phyloP scores from a whole-genome alignment of 2,113 vertebrate genomes.

The Sander lucioperca region DNA sequence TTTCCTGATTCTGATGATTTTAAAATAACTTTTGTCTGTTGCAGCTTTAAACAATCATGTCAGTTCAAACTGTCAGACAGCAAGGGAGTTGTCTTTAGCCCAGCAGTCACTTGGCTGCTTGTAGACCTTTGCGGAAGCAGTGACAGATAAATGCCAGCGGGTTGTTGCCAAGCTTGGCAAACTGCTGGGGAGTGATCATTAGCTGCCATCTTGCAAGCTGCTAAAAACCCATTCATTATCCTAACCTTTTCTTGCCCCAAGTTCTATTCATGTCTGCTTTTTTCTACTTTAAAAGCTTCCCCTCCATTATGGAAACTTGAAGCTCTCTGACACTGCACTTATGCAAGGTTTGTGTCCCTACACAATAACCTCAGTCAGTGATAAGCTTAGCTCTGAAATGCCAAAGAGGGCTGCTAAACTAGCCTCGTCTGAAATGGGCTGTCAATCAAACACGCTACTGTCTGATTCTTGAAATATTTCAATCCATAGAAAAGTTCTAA shows the following conservation, averaged over 20 bases:
- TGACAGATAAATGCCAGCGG: conserved; percentile 69
- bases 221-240: conserved; percentile 71
- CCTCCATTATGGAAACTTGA: conserved; percentile 38
- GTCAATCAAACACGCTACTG: not conserved
- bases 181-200: conserved; percentile 60
- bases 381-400: conserved; percentile 2
- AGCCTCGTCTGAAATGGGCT: conserved; percentile 4
- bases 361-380: not conserved
- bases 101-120: conserved; percentile 46
- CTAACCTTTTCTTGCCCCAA: conserved; percentile 55
- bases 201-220: conserved; percentile 59
- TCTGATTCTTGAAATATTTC: not conserved
- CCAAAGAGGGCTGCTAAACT: not conserved
- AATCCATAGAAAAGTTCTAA: not conserved
- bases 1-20: not conserved
- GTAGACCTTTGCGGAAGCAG: conserved; percentile 53
- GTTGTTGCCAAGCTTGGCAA: conserved; percentile 58
- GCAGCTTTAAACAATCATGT: conserved; percentile 11
- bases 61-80: not conserved
- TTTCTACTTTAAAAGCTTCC: conserved; percentile 51
- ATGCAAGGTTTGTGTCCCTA: conserved; percentile 7
- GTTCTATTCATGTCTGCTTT: conserved; percentile 35
- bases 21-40: not conserved
- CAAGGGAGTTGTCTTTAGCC: not conserved
- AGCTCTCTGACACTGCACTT: conserved; percentile 40